Conservation (phyloP, 2,888 invertebrate species). For the Baccha elongata region DNA sequence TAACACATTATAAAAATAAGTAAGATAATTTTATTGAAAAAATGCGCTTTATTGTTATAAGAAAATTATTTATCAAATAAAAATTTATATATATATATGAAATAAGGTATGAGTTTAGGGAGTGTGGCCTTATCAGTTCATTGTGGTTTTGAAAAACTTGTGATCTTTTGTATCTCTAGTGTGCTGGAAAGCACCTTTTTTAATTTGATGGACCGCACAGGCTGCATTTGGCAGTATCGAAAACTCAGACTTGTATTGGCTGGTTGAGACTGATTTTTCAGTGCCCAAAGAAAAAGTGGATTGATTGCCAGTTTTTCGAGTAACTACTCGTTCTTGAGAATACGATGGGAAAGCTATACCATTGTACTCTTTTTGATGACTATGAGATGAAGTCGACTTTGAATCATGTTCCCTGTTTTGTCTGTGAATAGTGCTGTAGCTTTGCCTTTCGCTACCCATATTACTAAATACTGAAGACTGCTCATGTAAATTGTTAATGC, state of each 20-base stretch:
- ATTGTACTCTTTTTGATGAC: slow-evolving; percentile 72
- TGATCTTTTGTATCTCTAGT: slow-evolving; percentile 93
- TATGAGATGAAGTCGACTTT: slow-evolving; percentile 70
- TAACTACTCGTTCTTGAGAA: slow-evolving; percentile 76
- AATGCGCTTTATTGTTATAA: too few relatives aligned
- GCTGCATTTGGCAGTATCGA: slow-evolving; percentile 87
- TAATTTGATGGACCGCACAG: slow-evolving; percentile 90
- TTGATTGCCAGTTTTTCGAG: slow-evolving; percentile 85
- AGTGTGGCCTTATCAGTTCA: slow-evolving; percentile 53
- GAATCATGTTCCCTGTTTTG: slow-evolving; percentile 85
- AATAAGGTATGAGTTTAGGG: too few relatives aligned
- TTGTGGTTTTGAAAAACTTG: slow-evolving; percentile 87
- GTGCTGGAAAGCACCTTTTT: slow-evolving; percentile 91
- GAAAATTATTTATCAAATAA: too few relatives aligned
- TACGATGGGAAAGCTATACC: slow-evolving; percentile 78
- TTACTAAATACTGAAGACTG: slow-evolving; percentile 87
- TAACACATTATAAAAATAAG: too few relatives aligned
- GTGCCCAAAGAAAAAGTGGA: slow-evolving; percentile 91
- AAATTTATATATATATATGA: too few relatives aligned
- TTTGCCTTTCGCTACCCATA: slow-evolving; percentile 88
- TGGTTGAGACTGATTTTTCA: slow-evolving; percentile 84
- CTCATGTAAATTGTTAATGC: slow-evolving; percentile 90
- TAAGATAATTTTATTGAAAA: too few relatives aligned
- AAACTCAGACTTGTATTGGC: slow-evolving; percentile 90
- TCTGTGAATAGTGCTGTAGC: slow-evolving; percentile 90